Evolutionary conservation across 2,797 vertebrate genomes (phyloP), one percentile per base, ranked within the genome.

Genomic region (Glyptemys insculpta): DNA sequence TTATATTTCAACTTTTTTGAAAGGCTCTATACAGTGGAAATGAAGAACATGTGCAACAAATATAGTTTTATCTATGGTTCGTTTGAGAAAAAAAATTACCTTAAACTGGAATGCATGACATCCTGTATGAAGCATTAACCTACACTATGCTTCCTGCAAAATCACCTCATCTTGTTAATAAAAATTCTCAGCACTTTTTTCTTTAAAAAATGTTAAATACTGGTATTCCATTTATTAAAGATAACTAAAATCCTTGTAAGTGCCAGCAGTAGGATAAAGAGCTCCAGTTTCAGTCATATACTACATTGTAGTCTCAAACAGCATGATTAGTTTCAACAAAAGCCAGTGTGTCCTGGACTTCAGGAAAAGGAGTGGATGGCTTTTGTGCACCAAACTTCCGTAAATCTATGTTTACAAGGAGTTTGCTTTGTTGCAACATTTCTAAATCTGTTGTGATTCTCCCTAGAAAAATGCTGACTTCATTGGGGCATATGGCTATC

Each of bases 351-450:
- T 97, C 96, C 95, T 94, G 95, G 83, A 87, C 89, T 90, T 95
- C 98, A 98, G 98, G 98, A 98, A 98, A 97, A 97, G 87, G 98
- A 95, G 97, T 96, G 98, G 97, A 96, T 91, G 82, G 72, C 94
- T 93, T 72, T 96, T 95, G 86, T 87, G 54, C 84, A 96, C 83
- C 76, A 92, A 96, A 97, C 96, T 98, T 98, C 97, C 97, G 97
- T 97, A 97, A 96, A 96, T 89, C 88, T 89, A 78, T 98, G 97
- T 98, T 98, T 98, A 97, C 96, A 97, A 96, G 84, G 89, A 91
- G 88, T 97, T 95, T 65, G 54, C 91, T 95, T 96, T 95, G 88
- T 85, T 87, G 31, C 44, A 87, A 93, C 91, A 14, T 25, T 90
- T 96, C 95, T 90, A 94, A 92, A 93, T 93, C 78, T 81, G 94